These are phyloP conservation scores for Heterotilapia buettikoferi DNA, from an alignment of 2,113 vertebrate species.

Conservation along the genomic window DNA sequence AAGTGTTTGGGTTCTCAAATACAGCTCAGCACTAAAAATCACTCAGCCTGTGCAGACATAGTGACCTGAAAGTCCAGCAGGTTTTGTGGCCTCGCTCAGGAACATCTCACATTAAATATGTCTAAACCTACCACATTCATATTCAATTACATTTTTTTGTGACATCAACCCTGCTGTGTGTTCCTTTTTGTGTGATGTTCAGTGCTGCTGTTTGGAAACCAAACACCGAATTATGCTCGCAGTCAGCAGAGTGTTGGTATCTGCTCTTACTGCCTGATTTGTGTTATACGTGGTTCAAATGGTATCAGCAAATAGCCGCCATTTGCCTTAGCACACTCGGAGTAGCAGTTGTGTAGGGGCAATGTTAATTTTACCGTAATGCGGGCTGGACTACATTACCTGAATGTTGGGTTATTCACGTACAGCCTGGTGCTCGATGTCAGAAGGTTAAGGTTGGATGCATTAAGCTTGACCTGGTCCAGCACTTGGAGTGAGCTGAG, in stretches of 20 bases:
- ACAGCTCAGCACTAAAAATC: neutral
- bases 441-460: neutral
- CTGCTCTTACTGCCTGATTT: neutral
- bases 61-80: neutral
- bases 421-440: neutral
- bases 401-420: neutral
- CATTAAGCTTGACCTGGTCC: neutral
- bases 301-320: neutral
- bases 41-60: neutral
- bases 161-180: neutral
- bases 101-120: neutral
- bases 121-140: neutral
- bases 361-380: neutral
- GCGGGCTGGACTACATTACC: neutral
- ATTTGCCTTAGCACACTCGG: neutral
- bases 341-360: neutral
- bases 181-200: neutral
- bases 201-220: conserved; percentile 7
- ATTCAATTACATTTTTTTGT: neutral
- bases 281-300: neutral
- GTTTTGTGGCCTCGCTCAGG: neutral
- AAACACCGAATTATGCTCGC: neutral
- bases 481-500: neutral
- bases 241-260: neutral
- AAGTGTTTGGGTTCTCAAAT: conserved; percentile 29